Conservation (phyloP, 53 echinoderm and acorn worm genomes). For the Echinarachnius parma region DNA sequence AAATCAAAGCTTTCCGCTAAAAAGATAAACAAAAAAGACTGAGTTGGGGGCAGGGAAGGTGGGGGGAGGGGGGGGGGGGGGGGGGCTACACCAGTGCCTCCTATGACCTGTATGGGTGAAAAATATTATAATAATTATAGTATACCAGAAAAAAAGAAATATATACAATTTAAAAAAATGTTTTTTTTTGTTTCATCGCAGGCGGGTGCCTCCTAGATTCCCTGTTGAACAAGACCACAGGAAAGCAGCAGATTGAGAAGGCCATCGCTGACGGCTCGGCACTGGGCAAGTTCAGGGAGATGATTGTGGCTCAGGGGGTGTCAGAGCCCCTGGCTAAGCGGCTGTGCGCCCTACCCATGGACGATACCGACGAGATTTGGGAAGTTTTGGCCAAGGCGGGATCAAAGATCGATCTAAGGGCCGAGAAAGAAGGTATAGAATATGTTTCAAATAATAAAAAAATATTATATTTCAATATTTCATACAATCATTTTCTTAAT, state of each 20-base stretch:
- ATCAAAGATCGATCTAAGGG: constrained; percentile 36
- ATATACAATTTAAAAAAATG: too few relatives aligned
- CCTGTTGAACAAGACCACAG: neutral
- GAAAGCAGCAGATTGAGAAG: constrained; percentile 40
- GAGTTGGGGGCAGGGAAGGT: neutral
- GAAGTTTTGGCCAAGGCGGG: constrained; percentile 38
- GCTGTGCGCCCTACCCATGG: constrained; percentile 47
- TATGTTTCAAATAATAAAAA: too few relatives aligned
- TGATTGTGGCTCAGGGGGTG: constrained; percentile 72
- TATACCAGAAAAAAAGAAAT: too few relatives aligned
- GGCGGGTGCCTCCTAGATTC: constrained; percentile 9
- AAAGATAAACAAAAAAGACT: neutral
- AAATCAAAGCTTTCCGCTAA: too few relatives aligned
- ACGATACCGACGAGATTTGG: constrained; percentile 66
- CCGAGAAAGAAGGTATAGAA: constrained; percentile 21
- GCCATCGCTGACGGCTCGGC: constrained; percentile 59
- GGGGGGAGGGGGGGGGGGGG: neutral
- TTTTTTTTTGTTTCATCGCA: neutral
- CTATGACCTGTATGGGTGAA: too few relatives aligned
- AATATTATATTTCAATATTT: too few relatives aligned
- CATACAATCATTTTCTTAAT: too few relatives aligned
- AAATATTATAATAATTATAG: too few relatives aligned
- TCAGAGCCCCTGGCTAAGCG: constrained; percentile 29
- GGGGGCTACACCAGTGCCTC: too few relatives aligned
- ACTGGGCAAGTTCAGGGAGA: constrained; percentile 55